Conservation (phyloP, 2,888 invertebrate species). For the Salpingus planirostris region DNA sequence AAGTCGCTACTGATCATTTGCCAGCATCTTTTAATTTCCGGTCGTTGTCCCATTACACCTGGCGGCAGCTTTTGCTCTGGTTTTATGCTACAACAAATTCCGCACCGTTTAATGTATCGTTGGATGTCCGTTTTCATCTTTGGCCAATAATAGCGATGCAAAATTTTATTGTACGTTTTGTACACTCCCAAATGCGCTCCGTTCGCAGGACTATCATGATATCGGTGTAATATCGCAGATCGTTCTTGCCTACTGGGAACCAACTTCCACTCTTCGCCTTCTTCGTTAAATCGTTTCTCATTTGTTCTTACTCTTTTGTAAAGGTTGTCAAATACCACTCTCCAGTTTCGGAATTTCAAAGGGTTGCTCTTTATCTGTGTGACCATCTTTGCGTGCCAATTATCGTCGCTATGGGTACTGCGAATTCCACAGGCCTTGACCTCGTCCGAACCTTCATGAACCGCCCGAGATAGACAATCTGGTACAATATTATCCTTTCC, state of each 20-base stretch:
- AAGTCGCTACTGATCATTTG: conserved; percentile 14
- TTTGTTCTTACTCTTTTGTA: no score
- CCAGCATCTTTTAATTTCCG: conserved; percentile 8
- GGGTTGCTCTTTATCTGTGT: no score
- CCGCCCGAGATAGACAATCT: no score
- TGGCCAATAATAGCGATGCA: conserved; percentile 8
- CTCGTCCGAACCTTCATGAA: no score
- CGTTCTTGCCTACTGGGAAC: not conserved
- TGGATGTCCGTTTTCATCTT: conserved; percentile 8
- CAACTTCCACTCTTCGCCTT: no score
- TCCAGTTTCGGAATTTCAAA: no score
- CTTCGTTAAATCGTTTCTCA: no score
- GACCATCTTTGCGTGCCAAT: no score
- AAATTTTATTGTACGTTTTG: conserved; percentile 9
- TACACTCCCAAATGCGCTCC: conserved; percentile 10
- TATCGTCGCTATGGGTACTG: no score
- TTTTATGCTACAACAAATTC: conserved; percentile 5
- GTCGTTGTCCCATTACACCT: conserved; percentile 8
- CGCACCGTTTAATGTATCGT: conserved; percentile 6
- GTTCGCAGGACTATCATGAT: conserved; percentile 1
- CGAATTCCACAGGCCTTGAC: no score
- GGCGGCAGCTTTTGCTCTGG: conserved; percentile 6
- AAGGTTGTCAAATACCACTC: no score
- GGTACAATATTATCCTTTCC: no score
- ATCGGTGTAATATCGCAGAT: not conserved